A percentile compares a stretch with the other conserved stretches of the same genome.
phyloP scores from a whole-genome alignment of 2,888 invertebrate genomes.

The Drosophila gaucha region DNA sequence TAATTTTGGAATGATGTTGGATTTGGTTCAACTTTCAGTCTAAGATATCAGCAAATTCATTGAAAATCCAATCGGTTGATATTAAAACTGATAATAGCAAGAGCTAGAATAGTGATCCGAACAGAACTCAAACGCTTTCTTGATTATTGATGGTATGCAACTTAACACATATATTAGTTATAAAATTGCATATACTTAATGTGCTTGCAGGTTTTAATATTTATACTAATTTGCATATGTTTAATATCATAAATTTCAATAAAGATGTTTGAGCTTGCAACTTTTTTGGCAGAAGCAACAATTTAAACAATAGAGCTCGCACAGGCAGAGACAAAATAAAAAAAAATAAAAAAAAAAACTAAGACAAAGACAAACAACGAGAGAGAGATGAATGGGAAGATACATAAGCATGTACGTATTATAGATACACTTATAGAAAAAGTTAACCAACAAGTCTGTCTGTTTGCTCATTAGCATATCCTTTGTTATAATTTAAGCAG shows the following conservation, averaged over 20 bases:
- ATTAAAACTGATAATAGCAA: background rate
- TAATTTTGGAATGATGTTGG: no score
- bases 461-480: slow-evolving; percentile 41
- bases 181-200: slow-evolving; percentile 11
- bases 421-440: slow-evolving; percentile 12
- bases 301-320: slow-evolving; percentile 50
- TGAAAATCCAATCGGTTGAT: background rate
- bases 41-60: background rate
- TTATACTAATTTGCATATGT: slow-evolving; percentile 27
- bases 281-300: slow-evolving; percentile 24
- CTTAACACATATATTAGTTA: no score
- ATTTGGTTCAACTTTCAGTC: no score
- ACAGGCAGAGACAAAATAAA: slow-evolving; percentile 5
- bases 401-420: background rate
- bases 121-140: background rate
- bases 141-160: background rate
- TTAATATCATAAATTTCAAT: slow-evolving; percentile 54
- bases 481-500: slow-evolving; percentile 48
- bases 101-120: background rate
- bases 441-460: slow-evolving; percentile 35
- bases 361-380: no score
- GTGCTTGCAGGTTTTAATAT: background rate
- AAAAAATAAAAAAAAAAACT: background rate
- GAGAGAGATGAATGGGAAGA: slow-evolving; percentile 5
- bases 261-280: no score